These are phyloP conservation scores for Halcyon senegalensis DNA, from an alignment of 2,113 vertebrate genomes.

Conservation along the genomic window DNA sequence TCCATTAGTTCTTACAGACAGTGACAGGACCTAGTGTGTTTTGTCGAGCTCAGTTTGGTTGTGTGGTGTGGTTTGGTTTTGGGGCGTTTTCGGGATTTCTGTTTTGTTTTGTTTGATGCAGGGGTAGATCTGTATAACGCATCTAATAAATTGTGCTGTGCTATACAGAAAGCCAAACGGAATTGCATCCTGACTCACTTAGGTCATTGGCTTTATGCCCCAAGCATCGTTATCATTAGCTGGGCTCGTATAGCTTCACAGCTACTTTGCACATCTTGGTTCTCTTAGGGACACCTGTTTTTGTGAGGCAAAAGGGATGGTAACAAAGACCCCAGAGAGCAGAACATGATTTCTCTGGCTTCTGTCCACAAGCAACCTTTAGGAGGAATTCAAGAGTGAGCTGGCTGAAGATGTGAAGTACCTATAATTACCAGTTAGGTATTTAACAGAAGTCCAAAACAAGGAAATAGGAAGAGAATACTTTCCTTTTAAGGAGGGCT, in stretches of 20 bases:
- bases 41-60: not conserved
- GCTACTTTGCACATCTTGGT: not conserved
- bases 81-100: no score
- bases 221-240: not conserved
- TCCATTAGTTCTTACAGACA: not conserved
- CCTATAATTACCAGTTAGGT: not conserved
- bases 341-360: conserved; percentile 2
- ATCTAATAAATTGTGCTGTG: not conserved
- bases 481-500: not conserved
- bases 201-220: not conserved
- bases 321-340: not conserved
- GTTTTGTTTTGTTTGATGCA: not conserved
- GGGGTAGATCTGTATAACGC: not conserved
- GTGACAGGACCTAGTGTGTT: not conserved
- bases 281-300: not conserved
- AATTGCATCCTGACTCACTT: not conserved
- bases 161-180: not conserved
- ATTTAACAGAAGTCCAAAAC: not conserved
- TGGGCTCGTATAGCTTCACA: not conserved
- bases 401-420: not conserved
- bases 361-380: not conserved
- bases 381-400: not conserved
- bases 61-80: not conserved
- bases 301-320: not conserved
- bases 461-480: not conserved